A percentile compares a stretch with the other conserved stretches of the same genome.
phyloP scores from a whole-genome alignment of 2,888 invertebrate species.

The Oligia fasciuncula region DNA sequence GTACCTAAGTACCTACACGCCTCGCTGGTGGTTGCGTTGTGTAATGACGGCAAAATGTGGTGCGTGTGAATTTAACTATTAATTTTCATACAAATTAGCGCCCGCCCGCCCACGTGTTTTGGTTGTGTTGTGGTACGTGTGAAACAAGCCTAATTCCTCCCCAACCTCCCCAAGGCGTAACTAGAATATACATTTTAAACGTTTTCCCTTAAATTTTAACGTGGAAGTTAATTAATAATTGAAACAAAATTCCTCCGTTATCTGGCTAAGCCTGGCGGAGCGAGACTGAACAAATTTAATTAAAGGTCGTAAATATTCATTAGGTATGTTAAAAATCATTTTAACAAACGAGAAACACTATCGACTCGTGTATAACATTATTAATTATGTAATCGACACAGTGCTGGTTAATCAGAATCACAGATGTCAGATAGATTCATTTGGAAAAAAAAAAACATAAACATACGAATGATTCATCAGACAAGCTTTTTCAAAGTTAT shows the following conservation, averaged over 20 bases:
- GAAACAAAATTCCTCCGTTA: conserved; percentile 21
- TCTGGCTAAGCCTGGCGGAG: conserved; percentile 21
- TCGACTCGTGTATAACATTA: conserved; percentile 4
- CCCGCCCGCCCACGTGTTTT: no score
- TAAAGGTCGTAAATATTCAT: conserved; percentile 44
- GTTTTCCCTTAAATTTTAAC: neutral
- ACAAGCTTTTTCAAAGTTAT: neutral
- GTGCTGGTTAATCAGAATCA: conserved; percentile 11
- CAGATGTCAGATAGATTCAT: neutral
- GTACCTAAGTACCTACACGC: neutral
- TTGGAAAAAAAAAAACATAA: neutral
- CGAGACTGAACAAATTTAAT: conserved; percentile 35
- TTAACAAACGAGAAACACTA: conserved; percentile 33
- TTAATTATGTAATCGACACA: conserved; percentile 3
- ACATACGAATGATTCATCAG: neutral
- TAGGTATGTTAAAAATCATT: conserved; percentile 20
- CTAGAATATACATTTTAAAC: neutral
- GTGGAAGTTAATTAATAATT: conserved; percentile 32
- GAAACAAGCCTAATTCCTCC: no score
- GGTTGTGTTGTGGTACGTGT: no score
- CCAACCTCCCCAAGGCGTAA: neutral
- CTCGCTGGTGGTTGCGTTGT: no score
- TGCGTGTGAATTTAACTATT: no score
- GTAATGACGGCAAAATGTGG: no score
- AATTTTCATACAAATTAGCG: no score